Evolutionary conservation across 1,140 invertebrate species (phyloP).

Genomic region (Batillaria attramentaria): DNA sequence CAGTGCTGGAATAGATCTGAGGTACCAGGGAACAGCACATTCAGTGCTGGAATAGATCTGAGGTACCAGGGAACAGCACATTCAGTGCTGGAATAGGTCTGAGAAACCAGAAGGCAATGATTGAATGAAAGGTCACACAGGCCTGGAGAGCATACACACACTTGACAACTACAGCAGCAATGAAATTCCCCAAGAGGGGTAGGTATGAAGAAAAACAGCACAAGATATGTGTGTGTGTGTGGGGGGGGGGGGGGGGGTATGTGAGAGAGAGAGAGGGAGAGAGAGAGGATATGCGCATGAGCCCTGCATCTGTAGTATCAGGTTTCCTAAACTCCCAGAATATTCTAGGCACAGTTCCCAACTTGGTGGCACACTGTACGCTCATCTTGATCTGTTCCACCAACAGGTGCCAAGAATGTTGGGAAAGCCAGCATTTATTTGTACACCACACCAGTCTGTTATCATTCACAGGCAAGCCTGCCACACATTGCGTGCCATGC

Average conservation of each 20-base stretch:
- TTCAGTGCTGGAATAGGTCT: too few relatives aligned
- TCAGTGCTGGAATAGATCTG: too few relatives aligned
- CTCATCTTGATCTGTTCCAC: background rate
- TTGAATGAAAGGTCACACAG: too few relatives aligned
- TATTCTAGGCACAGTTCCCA: background rate
- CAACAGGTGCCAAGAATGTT: background rate
- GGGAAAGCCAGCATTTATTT: background rate
- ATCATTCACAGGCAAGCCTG: conserved; percentile 6
- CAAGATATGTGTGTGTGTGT: background rate
- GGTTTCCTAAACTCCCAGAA: background rate
- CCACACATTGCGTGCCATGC: background rate
- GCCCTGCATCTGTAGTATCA: background rate
- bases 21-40: too few relatives aligned
- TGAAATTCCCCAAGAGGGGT: too few relatives aligned
- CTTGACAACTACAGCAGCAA: too few relatives aligned
- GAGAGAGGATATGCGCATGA: background rate
- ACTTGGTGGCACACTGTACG: background rate
- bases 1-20: too few relatives aligned
- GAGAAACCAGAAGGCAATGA: too few relatives aligned
- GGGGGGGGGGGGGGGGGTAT: too few relatives aligned
- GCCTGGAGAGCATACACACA: too few relatives aligned
- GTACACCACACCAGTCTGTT: background rate
- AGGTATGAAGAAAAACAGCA: background rate
- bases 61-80: too few relatives aligned
- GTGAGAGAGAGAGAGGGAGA: too few relatives aligned